phyloP scores from a whole-genome alignment of 2,888 invertebrate species.

The Cephus runcator region DNA sequence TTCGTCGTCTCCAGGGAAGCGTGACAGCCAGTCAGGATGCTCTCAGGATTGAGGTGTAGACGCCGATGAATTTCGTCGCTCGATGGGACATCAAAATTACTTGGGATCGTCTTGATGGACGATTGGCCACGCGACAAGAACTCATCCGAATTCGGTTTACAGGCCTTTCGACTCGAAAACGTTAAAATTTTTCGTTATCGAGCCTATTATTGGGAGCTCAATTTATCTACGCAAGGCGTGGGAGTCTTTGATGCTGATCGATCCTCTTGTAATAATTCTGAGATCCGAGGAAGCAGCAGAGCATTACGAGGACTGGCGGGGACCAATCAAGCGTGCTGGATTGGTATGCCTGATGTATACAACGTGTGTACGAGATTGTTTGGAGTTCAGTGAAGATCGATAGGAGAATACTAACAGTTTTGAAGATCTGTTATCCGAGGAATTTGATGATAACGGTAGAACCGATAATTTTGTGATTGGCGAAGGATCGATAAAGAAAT shows the following conservation, averaged over 20 bases:
- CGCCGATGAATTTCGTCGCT: not conserved
- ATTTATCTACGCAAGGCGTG: not conserved
- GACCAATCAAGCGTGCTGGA: not conserved
- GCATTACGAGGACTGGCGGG: slow-evolving; percentile 2
- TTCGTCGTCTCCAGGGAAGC: slow-evolving; percentile 20
- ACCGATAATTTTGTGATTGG: not conserved
- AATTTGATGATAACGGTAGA: not conserved
- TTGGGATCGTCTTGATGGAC: not conserved
- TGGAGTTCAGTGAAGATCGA: not conserved
- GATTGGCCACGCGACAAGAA: not conserved
- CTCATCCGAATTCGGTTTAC: not conserved
- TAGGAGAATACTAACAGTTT: not conserved
- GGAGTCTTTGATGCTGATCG: not conserved
- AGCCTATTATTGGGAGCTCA: not conserved
- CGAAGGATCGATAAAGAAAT: not conserved
- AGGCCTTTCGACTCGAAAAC: not conserved
- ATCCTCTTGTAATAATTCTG: not conserved
- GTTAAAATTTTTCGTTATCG: not conserved
- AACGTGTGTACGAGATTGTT: not conserved
- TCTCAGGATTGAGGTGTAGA: not conserved
- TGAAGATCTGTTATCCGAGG: not conserved
- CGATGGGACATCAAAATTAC: not conserved
- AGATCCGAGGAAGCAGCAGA: slow-evolving; percentile 3
- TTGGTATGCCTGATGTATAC: not conserved
- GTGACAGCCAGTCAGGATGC: slow-evolving; percentile 10